Evolutionary conservation across 2,888 invertebrate genomes (phyloP), one percentile per base, ranked within the genome.

Genomic region (Lasioglossum calceatum): DNA sequence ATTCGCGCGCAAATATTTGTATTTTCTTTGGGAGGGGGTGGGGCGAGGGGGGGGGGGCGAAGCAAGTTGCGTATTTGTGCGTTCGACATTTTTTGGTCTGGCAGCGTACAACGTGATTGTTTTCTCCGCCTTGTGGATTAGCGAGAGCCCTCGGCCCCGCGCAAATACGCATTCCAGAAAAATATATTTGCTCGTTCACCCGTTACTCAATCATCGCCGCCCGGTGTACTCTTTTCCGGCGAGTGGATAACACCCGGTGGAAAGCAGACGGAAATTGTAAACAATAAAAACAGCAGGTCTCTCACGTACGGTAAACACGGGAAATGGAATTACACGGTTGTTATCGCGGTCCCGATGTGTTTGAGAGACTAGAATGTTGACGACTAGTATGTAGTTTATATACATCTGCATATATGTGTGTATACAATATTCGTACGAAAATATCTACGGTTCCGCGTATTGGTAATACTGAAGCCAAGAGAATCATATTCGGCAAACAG

Each of bases 221-320:
- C 44, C 50, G 19, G 19, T 44, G 32, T 67, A 44, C 47, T 36
- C 23, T 54, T 54, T 54, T 64, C 27, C 32, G 23, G 47, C 70
- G 50, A 19, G 12, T 58, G 44, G 27, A 47, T 71, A 44, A 76
- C 58, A 32, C 71, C 58, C 54, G 2, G 2, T 23, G 23, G 54
- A 54, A 54, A 67, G 27, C 44, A 44, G 27, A 16, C 73, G 27
- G 50, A 27, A 39, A 58, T 44, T 72, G 67, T 70, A 44, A 76
- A 80, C 83, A 81, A 85, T 86, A 84, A 85, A 89, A 88, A 81
- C 70, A n/a, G 14, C 44, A 0, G 19, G 23, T 4, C 32, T 32
- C 50, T 85, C 80, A 80, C 77, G 79, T 79, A 83, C 64, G 12
- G 75, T 71, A 85, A 88, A 89, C 47, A 89, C 23, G 42, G 47